Base-by-base conservation (phyloP, 1,140 invertebrate species). In the Lepeophtheirus salmonis region DNA sequence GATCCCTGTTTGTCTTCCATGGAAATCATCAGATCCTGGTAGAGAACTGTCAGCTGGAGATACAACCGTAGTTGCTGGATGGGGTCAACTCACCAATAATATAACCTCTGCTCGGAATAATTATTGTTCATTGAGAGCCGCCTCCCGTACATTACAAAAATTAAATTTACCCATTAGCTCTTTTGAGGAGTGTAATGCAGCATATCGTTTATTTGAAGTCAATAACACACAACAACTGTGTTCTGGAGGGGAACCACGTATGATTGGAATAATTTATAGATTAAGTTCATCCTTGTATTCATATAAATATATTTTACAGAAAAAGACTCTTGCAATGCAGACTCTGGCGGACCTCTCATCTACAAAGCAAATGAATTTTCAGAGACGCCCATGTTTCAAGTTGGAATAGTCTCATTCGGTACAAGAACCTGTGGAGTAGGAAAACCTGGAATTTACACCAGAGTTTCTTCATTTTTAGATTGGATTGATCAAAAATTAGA, bases 51-150 rank as follows among this genome's bases (percentile, higher is more conserved):
- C n/a, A 52, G 50, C 4, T 18, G 21, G 21, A 6, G 50, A 52
- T 10, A 6, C n/a, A 10, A 16, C 21, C 12, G 20, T 52, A 13
- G 50, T 52, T 22, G 50, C 21, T 21, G 50, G 50, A 13, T 52
- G 50, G 50, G 50, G 50, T 10, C 4, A 52, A 22, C 4, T 52
- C 16, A 52, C 50, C n/a, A 52, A 52, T 16, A 52, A 52, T 52
- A 6, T 16, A 10, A 52, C n/a, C n/a, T 4, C 21, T 10, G 6
- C 50, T 21, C 12, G 21, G 6, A 16, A 13, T 4, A 52, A 52
- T 16, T 52, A 52, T 52, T 52, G n/a, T 16, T 10, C 6, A 6
- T 12, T 52, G 10, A 10, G 16, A 52, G 50, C 21, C 10, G 50
- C 50, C 20, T 4, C 16, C 10, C n/a, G 50, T 16, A 16, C n/a